Conservation (phyloP, 2,113 vertebrate species). For the Perca schrenkii region DNA sequence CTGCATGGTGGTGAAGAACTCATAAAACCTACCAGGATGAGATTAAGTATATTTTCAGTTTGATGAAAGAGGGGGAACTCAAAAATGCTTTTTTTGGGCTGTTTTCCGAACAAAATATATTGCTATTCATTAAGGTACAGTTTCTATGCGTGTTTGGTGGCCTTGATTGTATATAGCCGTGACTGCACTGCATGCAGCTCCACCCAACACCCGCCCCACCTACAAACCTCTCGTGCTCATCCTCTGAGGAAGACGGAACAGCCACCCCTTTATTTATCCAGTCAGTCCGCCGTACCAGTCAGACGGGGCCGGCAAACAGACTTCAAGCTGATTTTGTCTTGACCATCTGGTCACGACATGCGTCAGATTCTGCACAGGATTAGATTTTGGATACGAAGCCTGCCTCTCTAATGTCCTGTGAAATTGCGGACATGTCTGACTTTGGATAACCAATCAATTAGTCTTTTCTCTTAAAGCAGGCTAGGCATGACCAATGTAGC, state of each 20-base stretch:
- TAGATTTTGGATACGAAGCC: slow-evolving; percentile 50
- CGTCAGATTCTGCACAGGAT: slow-evolving; percentile 49
- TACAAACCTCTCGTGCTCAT: slow-evolving; percentile 80
- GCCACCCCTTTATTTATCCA: slow-evolving; percentile 34
- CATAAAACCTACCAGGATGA: slow-evolving; percentile 56
- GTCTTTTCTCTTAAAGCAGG: slow-evolving; percentile 53
- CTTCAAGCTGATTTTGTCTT: slow-evolving; percentile 14
- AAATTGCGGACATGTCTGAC: slow-evolving; percentile 65
- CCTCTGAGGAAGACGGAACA: slow-evolving; percentile 61
- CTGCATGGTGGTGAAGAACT: slow-evolving; percentile 60
- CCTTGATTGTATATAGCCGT: slow-evolving; percentile 41
- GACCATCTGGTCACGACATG: slow-evolving; percentile 52
- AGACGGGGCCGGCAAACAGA: slow-evolving; percentile 23
- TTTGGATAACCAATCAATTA: slow-evolving; percentile 61
- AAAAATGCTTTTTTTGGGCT: slow-evolving; percentile 6
- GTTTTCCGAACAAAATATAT: slow-evolving; percentile 34
- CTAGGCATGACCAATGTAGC: slow-evolving; percentile 45
- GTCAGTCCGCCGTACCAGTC: slow-evolving; percentile 6
- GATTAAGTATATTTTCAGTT: slow-evolving; percentile 56
- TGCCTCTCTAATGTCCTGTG: slow-evolving; percentile 60
- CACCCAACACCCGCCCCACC: slow-evolving; percentile 62
- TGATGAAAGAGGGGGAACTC: slow-evolving; percentile 19
- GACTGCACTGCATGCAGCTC: slow-evolving; percentile 75
- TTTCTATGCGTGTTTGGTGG: slow-evolving; percentile 24
- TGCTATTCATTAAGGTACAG: slow-evolving; percentile 12